Conservation (phyloP, 1,140 invertebrate species). For the Ladona fulva region DNA sequence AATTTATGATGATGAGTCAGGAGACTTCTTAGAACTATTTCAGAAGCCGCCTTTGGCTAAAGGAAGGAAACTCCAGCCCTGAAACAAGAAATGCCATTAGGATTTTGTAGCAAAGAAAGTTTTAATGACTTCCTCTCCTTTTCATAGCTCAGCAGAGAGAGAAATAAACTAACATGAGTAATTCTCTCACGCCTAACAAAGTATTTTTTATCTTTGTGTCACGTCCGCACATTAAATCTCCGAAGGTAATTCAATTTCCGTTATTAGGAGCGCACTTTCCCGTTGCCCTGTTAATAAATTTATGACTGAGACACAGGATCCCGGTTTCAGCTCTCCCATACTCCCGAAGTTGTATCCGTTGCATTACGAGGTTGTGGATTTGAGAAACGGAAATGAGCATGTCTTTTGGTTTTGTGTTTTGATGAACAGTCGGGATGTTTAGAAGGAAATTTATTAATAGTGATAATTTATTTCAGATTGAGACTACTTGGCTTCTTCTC, state of each 20-base stretch:
- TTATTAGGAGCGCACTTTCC: constrained; percentile 19
- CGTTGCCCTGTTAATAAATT: constrained; percentile 17
- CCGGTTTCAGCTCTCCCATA: background rate
- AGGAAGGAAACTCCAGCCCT: background rate
- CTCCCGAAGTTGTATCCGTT: constrained; percentile 17
- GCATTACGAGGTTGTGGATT: constrained; percentile 9
- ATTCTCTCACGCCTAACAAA: background rate
- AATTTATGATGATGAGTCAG: background rate
- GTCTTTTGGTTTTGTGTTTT: too few relatives aligned
- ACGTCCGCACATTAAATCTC: constrained; percentile 17
- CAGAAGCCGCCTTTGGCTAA: background rate
- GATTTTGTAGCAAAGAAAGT: background rate
- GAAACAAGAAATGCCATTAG: background rate
- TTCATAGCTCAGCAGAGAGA: background rate
- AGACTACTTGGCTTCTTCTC: too few relatives aligned
- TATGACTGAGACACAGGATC: constrained; percentile 18
- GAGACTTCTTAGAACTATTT: background rate
- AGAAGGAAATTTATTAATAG: background rate
- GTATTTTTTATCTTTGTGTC: background rate
- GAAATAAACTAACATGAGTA: background rate
- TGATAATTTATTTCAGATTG: too few relatives aligned
- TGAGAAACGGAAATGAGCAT: background rate
- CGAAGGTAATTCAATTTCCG: constrained; percentile 21
- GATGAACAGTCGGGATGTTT: background rate
- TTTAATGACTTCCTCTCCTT: constrained; percentile 6